Conservation (phyloP, 2,888 invertebrate species). For the Corbicula japonica region DNA sequence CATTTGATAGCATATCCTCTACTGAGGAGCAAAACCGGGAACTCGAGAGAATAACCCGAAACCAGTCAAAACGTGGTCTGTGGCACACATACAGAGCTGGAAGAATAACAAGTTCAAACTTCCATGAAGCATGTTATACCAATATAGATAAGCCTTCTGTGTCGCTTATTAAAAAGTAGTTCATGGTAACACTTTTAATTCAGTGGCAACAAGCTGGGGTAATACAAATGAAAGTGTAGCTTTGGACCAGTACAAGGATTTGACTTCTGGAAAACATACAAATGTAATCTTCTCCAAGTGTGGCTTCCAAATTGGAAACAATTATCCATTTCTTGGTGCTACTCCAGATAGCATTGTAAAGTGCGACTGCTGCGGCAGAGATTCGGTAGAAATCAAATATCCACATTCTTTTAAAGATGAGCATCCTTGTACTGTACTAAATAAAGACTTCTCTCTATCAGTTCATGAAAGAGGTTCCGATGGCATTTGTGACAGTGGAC, state of each 20-base stretch:
- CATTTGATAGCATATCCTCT: too few species aligned
- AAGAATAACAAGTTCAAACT: too few species aligned
- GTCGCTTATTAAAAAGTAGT: too few species aligned
- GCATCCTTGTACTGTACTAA: neutral
- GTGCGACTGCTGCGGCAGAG: slow-evolving; percentile 52
- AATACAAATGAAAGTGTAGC: slow-evolving; percentile 13
- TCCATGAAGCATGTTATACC: too few species aligned
- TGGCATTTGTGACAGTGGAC: slow-evolving; percentile 3
- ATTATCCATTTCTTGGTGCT: slow-evolving; percentile 37
- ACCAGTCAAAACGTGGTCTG: too few species aligned
- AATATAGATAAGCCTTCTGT: too few species aligned
- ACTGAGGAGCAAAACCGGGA: too few species aligned
- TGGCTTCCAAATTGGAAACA: slow-evolving; percentile 18
- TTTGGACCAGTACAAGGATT: neutral
- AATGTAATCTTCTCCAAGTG: neutral
- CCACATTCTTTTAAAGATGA: slow-evolving; percentile 17
- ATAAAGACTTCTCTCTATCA: slow-evolving; percentile 11
- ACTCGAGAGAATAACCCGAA: too few species aligned
- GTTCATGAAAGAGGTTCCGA: neutral
- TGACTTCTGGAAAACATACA: neutral
- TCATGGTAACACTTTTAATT: slow-evolving; percentile 16
- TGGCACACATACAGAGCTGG: too few species aligned
- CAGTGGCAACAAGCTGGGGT: slow-evolving; percentile 25
- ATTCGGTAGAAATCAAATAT: slow-evolving; percentile 38
- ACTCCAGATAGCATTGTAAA: slow-evolving; percentile 40